Conservation (phyloP, 2,797 vertebrate species). For the Danionella dracula region DNA sequence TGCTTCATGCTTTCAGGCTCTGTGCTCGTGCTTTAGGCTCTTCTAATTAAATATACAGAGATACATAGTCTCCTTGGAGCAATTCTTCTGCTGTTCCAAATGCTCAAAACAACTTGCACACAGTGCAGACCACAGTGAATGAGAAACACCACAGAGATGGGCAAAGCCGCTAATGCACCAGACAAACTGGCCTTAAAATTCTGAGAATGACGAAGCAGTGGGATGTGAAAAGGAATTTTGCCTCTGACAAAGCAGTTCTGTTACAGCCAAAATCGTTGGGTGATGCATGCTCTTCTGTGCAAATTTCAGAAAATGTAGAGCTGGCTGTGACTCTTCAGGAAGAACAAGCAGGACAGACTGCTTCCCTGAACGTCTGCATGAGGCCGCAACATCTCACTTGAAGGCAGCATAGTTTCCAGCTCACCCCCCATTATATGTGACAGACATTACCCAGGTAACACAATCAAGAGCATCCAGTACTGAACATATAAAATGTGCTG, state of each 20-base stretch:
- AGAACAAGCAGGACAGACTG: neutral
- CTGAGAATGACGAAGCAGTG: neutral
- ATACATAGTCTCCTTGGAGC: slow-evolving; percentile 27
- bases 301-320: slow-evolving; percentile 12
- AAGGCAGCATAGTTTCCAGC: slow-evolving; percentile 2
- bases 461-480: neutral
- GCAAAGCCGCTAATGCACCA: neutral
- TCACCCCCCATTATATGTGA: neutral
- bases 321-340: slow-evolving; percentile 14
- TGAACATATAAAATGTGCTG: neutral
- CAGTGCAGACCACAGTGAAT: neutral
- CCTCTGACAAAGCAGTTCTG: neutral
- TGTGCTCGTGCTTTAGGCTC: slow-evolving; percentile 14
- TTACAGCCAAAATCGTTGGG: neutral
- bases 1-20: neutral
- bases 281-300: slow-evolving; percentile 1
- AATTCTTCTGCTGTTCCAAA: slow-evolving; percentile 2
- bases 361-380: slow-evolving; percentile 18
- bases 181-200: neutral
- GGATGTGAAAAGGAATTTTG: slow-evolving; percentile 3
- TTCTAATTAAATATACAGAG: slow-evolving; percentile 48
- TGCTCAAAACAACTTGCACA: slow-evolving; percentile 24
- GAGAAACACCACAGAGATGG: neutral
- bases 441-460: slow-evolving; percentile 19
- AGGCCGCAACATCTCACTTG: slow-evolving; percentile 10